Conservation (phyloP, 2,797 vertebrate species). For the Enteromius anoplus region DNA sequence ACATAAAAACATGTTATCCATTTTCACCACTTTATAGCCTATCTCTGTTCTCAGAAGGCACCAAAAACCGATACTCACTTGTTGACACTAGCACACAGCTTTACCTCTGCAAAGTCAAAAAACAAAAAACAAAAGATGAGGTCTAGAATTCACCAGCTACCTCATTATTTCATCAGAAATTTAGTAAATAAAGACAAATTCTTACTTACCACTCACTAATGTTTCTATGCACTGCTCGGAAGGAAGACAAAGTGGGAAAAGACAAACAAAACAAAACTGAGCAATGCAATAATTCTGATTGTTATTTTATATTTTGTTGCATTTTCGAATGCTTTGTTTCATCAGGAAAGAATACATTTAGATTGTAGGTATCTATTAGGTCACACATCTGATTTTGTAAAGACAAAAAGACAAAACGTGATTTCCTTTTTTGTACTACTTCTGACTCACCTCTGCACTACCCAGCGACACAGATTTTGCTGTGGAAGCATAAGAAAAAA, state of each 20-base stretch:
- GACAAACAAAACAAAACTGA: too few species aligned
- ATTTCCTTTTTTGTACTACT: neutral
- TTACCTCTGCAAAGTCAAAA: neutral
- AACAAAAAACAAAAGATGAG: neutral
- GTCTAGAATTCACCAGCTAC: too few species aligned
- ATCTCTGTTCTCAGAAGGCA: neutral
- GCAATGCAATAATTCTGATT: neutral
- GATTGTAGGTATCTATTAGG: neutral
- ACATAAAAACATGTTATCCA: neutral
- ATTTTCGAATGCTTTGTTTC: neutral
- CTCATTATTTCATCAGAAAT: neutral
- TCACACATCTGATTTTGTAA: neutral
- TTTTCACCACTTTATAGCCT: neutral
- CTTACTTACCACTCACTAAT: slow-evolving; percentile 23
- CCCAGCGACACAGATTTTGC: neutral
- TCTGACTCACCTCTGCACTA: slow-evolving; percentile 1
- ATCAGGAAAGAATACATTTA: neutral
- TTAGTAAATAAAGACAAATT: too few species aligned
- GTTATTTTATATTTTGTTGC: neutral
- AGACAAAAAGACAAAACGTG: neutral
- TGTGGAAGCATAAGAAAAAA: neutral
- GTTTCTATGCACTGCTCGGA: slow-evolving; percentile 41
- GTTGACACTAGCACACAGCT: slow-evolving; percentile 26
- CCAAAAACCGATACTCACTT: neutral
- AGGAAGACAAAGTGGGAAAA: neutral